These are phyloP conservation scores for Epizoanthus scotinus DNA, from an alignment of 92 coral and sea anemone genomes.

Conservation along the genomic window DNA sequence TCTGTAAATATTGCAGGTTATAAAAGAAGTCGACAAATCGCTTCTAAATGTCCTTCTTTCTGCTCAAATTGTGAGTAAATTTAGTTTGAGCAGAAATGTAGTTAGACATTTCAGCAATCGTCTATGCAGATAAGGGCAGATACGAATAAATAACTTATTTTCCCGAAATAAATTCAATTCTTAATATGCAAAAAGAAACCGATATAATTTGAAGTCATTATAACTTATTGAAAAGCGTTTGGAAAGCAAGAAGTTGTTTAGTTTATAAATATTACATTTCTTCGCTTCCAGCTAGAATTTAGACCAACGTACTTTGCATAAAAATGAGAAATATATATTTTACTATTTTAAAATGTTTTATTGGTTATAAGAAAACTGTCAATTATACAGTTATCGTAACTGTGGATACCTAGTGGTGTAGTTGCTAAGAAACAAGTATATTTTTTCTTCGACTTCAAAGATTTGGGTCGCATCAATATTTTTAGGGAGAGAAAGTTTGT, in stretches of 20 bases:
- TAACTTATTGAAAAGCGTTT: background rate
- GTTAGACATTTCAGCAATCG: background rate
- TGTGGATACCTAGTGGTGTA: background rate
- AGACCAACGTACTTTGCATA: background rate
- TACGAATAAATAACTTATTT: background rate
- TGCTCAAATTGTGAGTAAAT: background rate
- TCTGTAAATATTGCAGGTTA: slow-evolving; percentile 2
- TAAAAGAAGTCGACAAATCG: background rate
- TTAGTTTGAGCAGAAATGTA: background rate
- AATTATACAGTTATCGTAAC: slow-evolving; percentile 5
- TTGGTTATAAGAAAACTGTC: background rate
- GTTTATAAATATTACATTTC: too few relatives aligned
- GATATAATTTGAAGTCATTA: slow-evolving; percentile 4
- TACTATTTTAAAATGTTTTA: background rate
- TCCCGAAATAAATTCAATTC: background rate
- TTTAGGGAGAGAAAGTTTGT: background rate
- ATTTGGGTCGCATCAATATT: background rate
- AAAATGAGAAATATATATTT: background rate
- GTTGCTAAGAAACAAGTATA: slow-evolving; percentile 14
- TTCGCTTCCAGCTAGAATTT: too few relatives aligned
- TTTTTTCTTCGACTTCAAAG: background rate
- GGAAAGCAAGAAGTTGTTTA: background rate
- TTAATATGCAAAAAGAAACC: slow-evolving; percentile 24
- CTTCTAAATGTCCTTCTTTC: background rate
- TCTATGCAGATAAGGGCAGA: background rate